Base-by-base conservation (phyloP, 2,888 invertebrate species). In the Automeris io region DNA sequence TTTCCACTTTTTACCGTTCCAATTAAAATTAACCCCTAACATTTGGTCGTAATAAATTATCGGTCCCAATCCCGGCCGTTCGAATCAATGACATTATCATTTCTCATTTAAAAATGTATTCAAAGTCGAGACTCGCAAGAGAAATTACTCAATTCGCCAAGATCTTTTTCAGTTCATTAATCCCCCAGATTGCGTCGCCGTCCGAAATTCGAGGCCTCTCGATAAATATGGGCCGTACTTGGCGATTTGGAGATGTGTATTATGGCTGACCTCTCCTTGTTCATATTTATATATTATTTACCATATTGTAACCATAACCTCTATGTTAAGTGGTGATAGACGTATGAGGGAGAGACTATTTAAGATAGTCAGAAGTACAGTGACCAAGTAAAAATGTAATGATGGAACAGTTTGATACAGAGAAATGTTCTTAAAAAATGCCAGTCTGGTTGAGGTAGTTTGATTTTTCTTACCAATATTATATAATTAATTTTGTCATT, bases 141-240 rank as follows among this genome's bases (percentile, higher is more conserved):
- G 69, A 70, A 71, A 76, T 72, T 70, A 78, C 74, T 74, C 76
- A 72, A 77, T 74, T 70, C 70, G 58, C 56, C 64, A 65, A 63
- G 72, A 74, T 79, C 76, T 71, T 83, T 83, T 70, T 74, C 83
- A 79, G 77, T 67, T 78, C 83, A 82, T 83, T 82, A 82, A 70
- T 65, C 65, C 55, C 50, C 59, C 68, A 75, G 77, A 81, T 82
- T 79, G 80, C 69, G 60, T 58, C 57, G 51, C 54, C 70, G 59
- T 54, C 58, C 63, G 57, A 70, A 77, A 72, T 65, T 74, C 66
- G 61, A 61, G 57, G 62, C 61, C 59, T 46, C 43, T 63, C 55
- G 61, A 60, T 65, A 70, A 72, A 70, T 65, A 60, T 54, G 57
- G 55, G 59, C 48, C 54, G 61, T 43, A 62, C 54, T 60, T 42